phyloP scores from a whole-genome alignment of 2,888 invertebrate species.

The Arenicola marina region DNA sequence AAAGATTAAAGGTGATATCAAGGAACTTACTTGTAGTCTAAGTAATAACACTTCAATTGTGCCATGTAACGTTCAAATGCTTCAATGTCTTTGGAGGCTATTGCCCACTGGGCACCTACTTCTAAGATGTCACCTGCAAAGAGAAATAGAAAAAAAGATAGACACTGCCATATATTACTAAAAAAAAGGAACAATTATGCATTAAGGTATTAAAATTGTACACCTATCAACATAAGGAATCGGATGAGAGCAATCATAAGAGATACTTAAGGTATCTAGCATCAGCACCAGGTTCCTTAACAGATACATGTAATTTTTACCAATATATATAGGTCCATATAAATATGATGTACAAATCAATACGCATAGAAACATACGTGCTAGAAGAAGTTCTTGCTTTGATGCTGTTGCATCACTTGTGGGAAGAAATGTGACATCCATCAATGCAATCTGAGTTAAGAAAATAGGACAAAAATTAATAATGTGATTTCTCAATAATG shows the following conservation, averaged over 20 bases:
- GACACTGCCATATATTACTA: too few species aligned
- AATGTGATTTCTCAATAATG: too few species aligned
- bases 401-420: slow-evolving; percentile 76
- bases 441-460: slow-evolving; percentile 75
- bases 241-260: too few species aligned
- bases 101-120: slow-evolving; percentile 95
- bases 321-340: too few species aligned
- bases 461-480: background rate
- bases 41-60: slow-evolving; percentile 95
- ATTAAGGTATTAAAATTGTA: too few species aligned
- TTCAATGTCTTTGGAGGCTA: slow-evolving; percentile 87
- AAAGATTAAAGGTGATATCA: background rate
- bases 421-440: slow-evolving; percentile 82
- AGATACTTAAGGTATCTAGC: too few species aligned
- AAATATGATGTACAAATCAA: too few species aligned
- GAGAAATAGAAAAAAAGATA: background rate
- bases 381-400: slow-evolving; percentile 75
- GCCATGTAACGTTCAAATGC: slow-evolving; percentile 97
- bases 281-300: too few species aligned
- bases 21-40: slow-evolving; percentile 79
- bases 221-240: too few species aligned
- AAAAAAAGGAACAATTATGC: too few species aligned
- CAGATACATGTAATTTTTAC: too few species aligned
- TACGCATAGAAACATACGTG: slow-evolving; percentile 65
- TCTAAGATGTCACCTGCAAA: slow-evolving; percentile 81